Base-by-base conservation (phyloP, 2,113 vertebrate genomes). In the Aythya baeri region DNA sequence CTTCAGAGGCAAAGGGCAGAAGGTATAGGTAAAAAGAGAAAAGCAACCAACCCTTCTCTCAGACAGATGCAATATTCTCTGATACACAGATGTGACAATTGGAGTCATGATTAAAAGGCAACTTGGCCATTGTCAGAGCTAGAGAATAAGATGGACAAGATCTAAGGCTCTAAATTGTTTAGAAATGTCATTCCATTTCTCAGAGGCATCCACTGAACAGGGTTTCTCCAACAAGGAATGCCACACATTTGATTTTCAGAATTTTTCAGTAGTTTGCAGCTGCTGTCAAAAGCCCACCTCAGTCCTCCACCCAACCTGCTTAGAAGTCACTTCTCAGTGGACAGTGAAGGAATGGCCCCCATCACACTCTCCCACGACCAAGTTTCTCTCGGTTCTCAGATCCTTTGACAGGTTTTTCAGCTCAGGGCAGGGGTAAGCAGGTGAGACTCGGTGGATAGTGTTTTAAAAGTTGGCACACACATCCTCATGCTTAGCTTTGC, bases 381-480 rank as follows among this genome's bases (percentile, higher is more conserved):
- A 23, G 3, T 61, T 46, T 62, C 11, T 65, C 22, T 50, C 3
- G 11, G 49, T 23, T 50, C 22, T 66, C 59, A 71, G 41, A 13
- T 1, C 8, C 32, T 41, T 59, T 82, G 17, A 41, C 38, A 8
- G 7, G 4, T 25, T 43, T 82, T 72, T 52, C 38, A 57, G 12
- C 14, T 78, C n/a, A 36, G 10, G 6, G 3, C 43, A n/a, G 13
- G 11, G 8, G 13, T 17, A 62, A 59, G 3, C 6, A 58, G 4
- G 4, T 74, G 1, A 77, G 11, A 59, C 8, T 59, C 3, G 2
- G 15, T 38, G n/a, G 9, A 3, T 57, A n/a, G 27, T 4, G 0
- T 43, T 91, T 75, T 55, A 36, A 32, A 87, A 92, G 7, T 21
- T 7, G 7, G 22, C 6, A 38, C 22, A 34, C 7, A 3, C 5